Evolutionary conservation across 2,113 vertebrate genomes (phyloP), one percentile per base, ranked within the genome.

Genomic region (Prunella himalayana): DNA sequence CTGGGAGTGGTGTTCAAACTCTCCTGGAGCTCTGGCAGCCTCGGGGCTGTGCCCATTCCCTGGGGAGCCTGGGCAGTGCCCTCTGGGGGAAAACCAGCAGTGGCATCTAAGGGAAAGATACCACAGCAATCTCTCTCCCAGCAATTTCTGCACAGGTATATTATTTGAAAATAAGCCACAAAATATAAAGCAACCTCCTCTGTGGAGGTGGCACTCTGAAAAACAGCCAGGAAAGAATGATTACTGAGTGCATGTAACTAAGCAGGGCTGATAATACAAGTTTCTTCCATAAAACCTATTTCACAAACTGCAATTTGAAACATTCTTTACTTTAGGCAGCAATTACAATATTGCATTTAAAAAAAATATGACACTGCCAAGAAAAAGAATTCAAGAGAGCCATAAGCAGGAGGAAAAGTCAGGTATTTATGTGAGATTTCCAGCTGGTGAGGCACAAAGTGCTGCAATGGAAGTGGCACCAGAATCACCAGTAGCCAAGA

Each of bases 1-100:
- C 63, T 61, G 28, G 30, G 2, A 37, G 39, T 0, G 3, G 1
- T 71, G 42, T 0, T 35, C 57, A 22, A 56, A 18, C 1, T 0
- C 50, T 75, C 60, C 69, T 53, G 54, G n/a, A 76, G 61, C 70
- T 76, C 86, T 82, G 86, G 60, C 86, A 88, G 86, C 37, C 44
- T 59, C 11, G 2, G 69, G 19, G 53, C 37, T 0, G 51, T 9
- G 39, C 4, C 76, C 59, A 42, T 81, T 50, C 68, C 57, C 86
- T 73, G 76, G 42, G 66, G 20, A 79, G 42, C 57, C 42, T 50
- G 76, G 9, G 24, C 77, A 66, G 33, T 25, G 44, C 60, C 57
- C 33, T 10, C 8, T 39, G 69, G 69, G 50, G 39, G 2, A 35
- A 35, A 23, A 33, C 22, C 33, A 78, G 70, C 45, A 47, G 20